Conservation (phyloP, 1,140 invertebrate species). For the Ceratosolen solmsi region DNA sequence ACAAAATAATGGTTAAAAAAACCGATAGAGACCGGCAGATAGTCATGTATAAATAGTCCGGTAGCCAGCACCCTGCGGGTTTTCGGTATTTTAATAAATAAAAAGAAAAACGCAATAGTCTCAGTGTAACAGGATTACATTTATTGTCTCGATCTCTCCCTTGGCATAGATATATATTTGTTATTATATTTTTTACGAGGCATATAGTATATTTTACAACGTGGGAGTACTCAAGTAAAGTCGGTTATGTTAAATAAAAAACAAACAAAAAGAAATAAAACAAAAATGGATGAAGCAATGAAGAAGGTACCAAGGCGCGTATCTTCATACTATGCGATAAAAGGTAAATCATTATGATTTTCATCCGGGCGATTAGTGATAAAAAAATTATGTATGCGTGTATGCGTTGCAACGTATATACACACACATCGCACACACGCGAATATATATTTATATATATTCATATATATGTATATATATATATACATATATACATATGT, state of each 20-base stretch:
- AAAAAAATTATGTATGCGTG: conserved; percentile 6
- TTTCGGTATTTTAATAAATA: conserved; percentile 63
- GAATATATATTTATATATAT: conserved; percentile 4
- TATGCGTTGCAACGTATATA: too few relatives aligned
- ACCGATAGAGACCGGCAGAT: conserved; percentile 47
- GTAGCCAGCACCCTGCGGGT: conserved; percentile 72
- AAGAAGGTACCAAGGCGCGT: conserved; percentile 59
- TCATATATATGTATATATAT: conserved; percentile 9
- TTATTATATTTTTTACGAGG: conserved; percentile 61
- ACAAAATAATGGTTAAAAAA: conserved; percentile 18
- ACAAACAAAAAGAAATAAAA: background rate
- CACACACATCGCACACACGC: background rate
- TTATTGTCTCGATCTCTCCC: conserved; percentile 73
- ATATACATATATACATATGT: conserved; percentile 8
- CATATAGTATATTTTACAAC: conserved; percentile 65
- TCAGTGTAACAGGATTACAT: conserved; percentile 74
- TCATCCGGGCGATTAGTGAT: conserved; percentile 11
- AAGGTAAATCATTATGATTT: background rate
- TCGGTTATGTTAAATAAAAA: conserved; percentile 43
- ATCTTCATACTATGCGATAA: conserved; percentile 26
- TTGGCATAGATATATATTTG: conserved; percentile 65
- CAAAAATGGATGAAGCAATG: conserved; percentile 24
- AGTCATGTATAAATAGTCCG: conserved; percentile 65
- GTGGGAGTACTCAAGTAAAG: conserved; percentile 62
- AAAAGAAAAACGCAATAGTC: conserved; percentile 72